Conservation (phyloP, 2,888 invertebrate species). For the Latrodectus elegans region DNA sequence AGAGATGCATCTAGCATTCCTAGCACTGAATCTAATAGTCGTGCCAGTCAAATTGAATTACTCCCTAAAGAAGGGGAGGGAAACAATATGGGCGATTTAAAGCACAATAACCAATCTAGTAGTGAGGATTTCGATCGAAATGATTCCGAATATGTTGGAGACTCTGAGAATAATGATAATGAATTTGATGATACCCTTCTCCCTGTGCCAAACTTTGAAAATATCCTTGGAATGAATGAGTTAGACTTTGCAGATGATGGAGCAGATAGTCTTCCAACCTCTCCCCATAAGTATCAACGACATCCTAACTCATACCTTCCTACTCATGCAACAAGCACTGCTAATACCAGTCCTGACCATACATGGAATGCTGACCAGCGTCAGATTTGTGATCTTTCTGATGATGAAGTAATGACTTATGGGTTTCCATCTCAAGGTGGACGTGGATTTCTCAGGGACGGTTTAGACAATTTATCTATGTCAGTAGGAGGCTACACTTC, state of each 20-base stretch:
- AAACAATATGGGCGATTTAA: not conserved
- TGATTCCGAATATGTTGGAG: conserved; percentile 80
- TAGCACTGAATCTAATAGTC: conserved; percentile 84
- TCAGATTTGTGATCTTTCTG: conserved; percentile 67
- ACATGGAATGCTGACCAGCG: conserved; percentile 53
- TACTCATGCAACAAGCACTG: conserved; percentile 73
- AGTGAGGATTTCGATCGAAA: conserved; percentile 69
- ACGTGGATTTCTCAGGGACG: conserved; percentile 66
- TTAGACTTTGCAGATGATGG: conserved; percentile 72
- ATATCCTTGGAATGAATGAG: conserved; percentile 73
- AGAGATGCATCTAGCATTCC: conserved; percentile 89
- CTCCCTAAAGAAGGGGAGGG: conserved; percentile 39
- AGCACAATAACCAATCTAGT: conserved; percentile 49
- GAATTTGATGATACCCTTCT: conserved; percentile 78
- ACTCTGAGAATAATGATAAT: conserved; percentile 81
- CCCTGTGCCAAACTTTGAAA: conserved; percentile 76
- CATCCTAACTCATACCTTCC: conserved; percentile 90
- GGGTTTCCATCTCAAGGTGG: conserved; percentile 73
- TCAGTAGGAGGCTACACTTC: conserved; percentile 78
- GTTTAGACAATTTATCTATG: conserved; percentile 82
- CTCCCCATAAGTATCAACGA: conserved; percentile 81
- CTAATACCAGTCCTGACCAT: conserved; percentile 63
- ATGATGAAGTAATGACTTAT: conserved; percentile 73
- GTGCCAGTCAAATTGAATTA: conserved; percentile 71
- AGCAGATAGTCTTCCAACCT: conserved; percentile 71